Conservation (phyloP, 2,797 vertebrate genomes). For the Triplophysa bombifrons region DNA sequence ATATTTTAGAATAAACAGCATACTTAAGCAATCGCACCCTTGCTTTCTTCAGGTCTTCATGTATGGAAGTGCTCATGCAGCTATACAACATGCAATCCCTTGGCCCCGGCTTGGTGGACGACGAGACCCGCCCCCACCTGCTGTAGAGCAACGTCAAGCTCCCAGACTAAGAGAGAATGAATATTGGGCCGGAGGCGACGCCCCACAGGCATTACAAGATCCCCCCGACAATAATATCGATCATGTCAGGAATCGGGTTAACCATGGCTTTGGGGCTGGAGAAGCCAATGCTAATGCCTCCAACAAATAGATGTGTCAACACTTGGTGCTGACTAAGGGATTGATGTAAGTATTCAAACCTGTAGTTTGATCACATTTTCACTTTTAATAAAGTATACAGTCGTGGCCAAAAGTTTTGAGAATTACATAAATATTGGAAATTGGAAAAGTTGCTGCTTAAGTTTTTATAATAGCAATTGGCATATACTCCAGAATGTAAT, state of each 20-base stretch:
- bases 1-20: background rate
- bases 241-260: background rate
- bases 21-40: background rate
- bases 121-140: constrained; percentile 60
- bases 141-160: constrained; percentile 41
- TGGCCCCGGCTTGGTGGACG: constrained; percentile 61
- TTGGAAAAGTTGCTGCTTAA: no score
- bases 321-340: no score
- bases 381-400: no score
- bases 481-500: no score
- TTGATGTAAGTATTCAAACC: no score
- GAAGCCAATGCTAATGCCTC: background rate
- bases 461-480: no score
- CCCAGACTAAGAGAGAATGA: background rate
- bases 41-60: constrained; percentile 62
- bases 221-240: background rate
- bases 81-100: constrained; percentile 67
- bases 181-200: constrained; percentile 57
- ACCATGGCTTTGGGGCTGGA: background rate
- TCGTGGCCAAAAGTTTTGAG: no score
- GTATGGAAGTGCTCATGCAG: constrained; percentile 69
- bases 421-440: no score
- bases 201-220: constrained; percentile 25
- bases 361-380: no score
- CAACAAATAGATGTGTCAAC: no score